Percentiles rank a stretch among this genome's conserved stretches.
These are phyloP conservation scores for Panagrolaimus sp. DNA, from an alignment of 1,140 invertebrate genomes.

Conservation along the genomic window DNA sequence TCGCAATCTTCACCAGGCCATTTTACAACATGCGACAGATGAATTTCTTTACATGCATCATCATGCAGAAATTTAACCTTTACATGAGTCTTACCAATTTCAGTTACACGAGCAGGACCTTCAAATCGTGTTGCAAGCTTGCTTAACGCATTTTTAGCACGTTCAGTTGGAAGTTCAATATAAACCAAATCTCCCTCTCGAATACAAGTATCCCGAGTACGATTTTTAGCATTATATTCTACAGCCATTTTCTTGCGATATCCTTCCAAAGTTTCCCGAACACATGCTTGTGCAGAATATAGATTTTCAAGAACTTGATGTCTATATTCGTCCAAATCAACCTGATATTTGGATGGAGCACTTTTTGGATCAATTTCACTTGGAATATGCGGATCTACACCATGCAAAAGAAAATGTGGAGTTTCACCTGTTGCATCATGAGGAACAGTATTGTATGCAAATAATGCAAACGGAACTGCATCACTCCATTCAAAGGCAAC, in stretches of 20 bases:
- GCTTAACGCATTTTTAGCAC: background rate
- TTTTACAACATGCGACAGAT: background rate
- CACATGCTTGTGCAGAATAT: background rate
- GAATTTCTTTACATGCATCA: background rate
- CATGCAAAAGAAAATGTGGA: background rate
- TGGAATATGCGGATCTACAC: background rate
- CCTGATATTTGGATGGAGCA: no score
- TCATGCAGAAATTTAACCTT: background rate
- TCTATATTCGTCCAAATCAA: background rate
- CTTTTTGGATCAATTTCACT: background rate
- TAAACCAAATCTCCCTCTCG: background rate
- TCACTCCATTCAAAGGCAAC: background rate
- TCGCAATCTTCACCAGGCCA: background rate
- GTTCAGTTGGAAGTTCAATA: background rate
- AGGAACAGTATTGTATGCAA: background rate
- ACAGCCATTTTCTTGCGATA: background rate
- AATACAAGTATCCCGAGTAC: background rate
- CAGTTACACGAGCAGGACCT: background rate
- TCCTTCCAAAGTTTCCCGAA: background rate
- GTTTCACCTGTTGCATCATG: constrained; percentile 1
- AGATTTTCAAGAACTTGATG: background rate
- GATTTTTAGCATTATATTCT: no score
- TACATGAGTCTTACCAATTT: background rate
- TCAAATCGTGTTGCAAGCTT: background rate
- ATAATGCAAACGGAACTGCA: background rate